Conservation (phyloP, 2,888 invertebrate genomes). For the Andrena minutula region DNA sequence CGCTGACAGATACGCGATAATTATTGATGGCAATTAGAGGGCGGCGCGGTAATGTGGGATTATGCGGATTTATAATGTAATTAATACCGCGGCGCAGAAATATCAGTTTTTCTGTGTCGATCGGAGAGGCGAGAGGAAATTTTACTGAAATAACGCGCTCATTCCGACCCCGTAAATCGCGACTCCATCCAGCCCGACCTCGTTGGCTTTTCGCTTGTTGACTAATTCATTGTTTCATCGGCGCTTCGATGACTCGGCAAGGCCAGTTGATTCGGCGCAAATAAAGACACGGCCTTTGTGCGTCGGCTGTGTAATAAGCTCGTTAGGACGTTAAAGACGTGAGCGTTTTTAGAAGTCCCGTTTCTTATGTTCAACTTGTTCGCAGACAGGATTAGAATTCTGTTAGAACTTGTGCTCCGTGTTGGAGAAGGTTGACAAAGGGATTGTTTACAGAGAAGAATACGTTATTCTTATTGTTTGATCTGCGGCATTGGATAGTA, state of each 20-base stretch:
- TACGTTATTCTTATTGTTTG: background rate
- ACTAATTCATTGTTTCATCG: conserved; percentile 56
- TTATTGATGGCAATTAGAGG: conserved; percentile 75
- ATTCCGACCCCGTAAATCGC: conserved; percentile 58
- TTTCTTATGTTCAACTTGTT: background rate
- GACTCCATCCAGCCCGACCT: conserved; percentile 31
- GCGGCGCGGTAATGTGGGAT: conserved; percentile 68
- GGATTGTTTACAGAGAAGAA: background rate
- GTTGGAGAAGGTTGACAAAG: too few relatives aligned
- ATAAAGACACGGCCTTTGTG: conserved; percentile 7
- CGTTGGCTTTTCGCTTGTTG: conserved; percentile 50
- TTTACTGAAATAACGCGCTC: conserved; percentile 70
- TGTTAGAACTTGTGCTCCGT: too few relatives aligned
- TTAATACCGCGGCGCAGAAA: conserved; percentile 68
- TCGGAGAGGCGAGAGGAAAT: conserved; percentile 65
- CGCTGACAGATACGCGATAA: conserved; percentile 72
- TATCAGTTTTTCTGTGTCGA: conserved; percentile 71
- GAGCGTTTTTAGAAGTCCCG: background rate
- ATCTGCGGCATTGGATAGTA: too few relatives aligned
- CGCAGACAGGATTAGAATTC: too few relatives aligned
- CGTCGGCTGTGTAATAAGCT: background rate
- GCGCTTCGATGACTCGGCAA: conserved; percentile 34
- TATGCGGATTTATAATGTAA: conserved; percentile 74
- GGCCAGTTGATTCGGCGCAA: conserved; percentile 22
- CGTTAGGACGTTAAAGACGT: background rate